Conservation (phyloP, 1,140 invertebrate genomes). For the Coptotermes formosanus region DNA sequence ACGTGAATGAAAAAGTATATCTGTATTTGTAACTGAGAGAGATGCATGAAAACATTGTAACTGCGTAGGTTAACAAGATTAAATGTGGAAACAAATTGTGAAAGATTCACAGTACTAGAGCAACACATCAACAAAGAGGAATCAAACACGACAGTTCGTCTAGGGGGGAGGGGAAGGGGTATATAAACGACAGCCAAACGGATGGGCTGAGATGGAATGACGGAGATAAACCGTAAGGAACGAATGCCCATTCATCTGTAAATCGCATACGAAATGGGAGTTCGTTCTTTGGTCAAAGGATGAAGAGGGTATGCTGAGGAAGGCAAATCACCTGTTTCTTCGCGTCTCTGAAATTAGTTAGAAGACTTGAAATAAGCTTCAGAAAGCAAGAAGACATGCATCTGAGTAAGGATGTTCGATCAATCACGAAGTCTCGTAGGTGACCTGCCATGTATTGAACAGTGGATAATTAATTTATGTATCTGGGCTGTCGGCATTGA, state of each 20-base stretch:
- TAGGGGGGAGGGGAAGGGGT: neutral
- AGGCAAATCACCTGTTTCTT: no score
- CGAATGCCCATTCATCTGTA: neutral
- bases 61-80: neutral
- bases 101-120: neutral
- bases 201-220: neutral
- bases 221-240: neutral
- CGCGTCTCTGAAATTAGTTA: no score
- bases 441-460: no score
- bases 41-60: neutral
- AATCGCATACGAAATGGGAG: no score
- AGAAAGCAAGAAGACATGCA: no score
- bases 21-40: neutral
- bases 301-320: no score
- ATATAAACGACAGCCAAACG: neutral
- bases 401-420: no score
- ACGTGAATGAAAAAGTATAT: neutral
- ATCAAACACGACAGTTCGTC: neutral
- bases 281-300: no score
- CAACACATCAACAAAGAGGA: neutral
- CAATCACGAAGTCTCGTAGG: no score
- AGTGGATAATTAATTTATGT: no score
- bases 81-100: neutral
- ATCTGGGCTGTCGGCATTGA: no score
- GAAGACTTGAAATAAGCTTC: no score